Base-by-base conservation (phyloP, 2,888 invertebrate genomes). In the Lepidonotus clava region DNA sequence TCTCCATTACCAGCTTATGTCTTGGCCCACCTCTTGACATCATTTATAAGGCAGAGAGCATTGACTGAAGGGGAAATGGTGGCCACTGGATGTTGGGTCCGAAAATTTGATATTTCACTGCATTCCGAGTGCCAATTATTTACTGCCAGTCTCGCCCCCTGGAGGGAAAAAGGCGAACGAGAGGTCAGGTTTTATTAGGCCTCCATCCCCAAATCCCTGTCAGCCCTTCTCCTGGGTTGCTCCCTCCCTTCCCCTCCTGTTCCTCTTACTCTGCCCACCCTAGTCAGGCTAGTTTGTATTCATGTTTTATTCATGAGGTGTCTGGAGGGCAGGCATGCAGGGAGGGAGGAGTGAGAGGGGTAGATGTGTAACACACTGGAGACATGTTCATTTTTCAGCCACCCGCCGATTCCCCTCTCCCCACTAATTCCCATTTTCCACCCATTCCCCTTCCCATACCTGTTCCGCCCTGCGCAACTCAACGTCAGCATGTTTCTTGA, bases 311-410 rank as follows among this genome's bases (percentile, higher is more conserved):
- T 71, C 71, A 71, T 71, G 38, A 18, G 71, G 1, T 36, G 71
- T 71, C 71, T 38, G 71, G 34, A 38, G 71, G 71, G 71, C n/a
- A 21, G 71, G 18, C 8, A 18, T 46, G 46, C 8, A 46, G 46
- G 46, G 36, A 18, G 24, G 71, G 36, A 34, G 71, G 34, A 6
- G 71, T 71, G 71, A 36, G 34, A 71, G 34, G 56, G 71, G 71
- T 36, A 34, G 34, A n/a, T n/a, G n/a, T n/a, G n/a, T n/a, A 38
- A 71, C 38, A 71, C 71, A 36, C 71, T 11, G 36, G 36, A n/a
- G 71, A 71, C 71, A 38, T 71, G 71, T 71, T 71, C 71, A 38
- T 71, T 71, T 71, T 71, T 71, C 71, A 71, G 71, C 56, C 1
- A 24, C 28, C 61, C 61, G n/a, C n/a, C n/a, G n/a, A n/a, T n/a